A percentile compares a stretch with the other conserved stretches of the same genome.
These are phyloP conservation scores for Tetrao urogallus DNA, from an alignment of 2,113 vertebrate genomes.

Conservation along the genomic window DNA sequence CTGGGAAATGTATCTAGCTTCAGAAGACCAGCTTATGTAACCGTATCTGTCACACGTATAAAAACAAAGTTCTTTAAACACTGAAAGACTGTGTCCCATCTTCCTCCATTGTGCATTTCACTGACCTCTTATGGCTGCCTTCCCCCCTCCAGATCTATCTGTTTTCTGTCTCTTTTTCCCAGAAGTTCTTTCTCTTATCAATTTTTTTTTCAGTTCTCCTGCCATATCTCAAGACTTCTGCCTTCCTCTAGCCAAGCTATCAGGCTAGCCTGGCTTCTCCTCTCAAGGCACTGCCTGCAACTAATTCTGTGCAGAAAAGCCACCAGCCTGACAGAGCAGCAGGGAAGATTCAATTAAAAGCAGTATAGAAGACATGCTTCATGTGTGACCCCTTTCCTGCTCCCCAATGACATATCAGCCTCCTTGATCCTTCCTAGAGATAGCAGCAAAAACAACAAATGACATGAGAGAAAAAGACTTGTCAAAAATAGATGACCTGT, in stretches of 20 bases:
- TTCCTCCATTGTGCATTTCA: neutral
- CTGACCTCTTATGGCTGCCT: neutral
- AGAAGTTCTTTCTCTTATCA: neutral
- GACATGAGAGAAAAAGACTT: constrained; percentile 19
- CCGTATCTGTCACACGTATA: neutral
- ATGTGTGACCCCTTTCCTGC: neutral
- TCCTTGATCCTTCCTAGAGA: constrained; percentile 38
- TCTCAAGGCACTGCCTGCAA: neutral
- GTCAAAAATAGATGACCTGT: constrained; percentile 1
- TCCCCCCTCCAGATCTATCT: neutral
- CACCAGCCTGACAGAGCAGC: constrained; percentile 15
- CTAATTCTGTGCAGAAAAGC: neutral
- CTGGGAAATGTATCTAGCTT: neutral
- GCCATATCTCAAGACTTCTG: neutral
- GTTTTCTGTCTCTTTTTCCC: neutral
- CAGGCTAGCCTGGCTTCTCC: neutral
- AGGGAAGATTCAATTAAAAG: constrained; percentile 38
- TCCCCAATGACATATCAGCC: neutral
- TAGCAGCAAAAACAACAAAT: constrained; percentile 18
- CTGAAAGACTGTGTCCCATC: neutral
- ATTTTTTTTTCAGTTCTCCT: neutral
- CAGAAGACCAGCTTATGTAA: neutral
- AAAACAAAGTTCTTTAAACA: neutral
- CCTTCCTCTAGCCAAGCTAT: neutral
- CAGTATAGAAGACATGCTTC: neutral